Evolutionary conservation across 2,888 invertebrate genomes (phyloP).

Genomic region (Eurytoma californica): DNA sequence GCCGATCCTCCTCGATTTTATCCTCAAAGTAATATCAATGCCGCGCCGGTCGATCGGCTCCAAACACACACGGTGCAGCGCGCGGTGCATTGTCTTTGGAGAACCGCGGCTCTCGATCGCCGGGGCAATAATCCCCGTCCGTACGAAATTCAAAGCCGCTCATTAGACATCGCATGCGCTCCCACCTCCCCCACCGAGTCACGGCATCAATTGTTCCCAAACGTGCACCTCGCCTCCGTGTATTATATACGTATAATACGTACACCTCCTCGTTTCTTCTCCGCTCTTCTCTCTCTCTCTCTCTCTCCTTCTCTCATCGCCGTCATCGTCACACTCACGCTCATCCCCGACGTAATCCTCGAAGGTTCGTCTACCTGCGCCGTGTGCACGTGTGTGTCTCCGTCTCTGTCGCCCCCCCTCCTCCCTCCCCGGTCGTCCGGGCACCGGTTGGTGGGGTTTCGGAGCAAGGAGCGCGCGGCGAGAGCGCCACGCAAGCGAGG

Average conservation of each 20-base stretch:
- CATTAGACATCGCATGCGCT: neutral
- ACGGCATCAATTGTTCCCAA: conserved; percentile 39
- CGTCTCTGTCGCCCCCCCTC: neutral
- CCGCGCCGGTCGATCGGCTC: too few relatives aligned
- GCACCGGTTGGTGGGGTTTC: conserved; percentile 3
- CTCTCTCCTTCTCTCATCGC: neutral
- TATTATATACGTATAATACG: neutral
- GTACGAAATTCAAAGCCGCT: neutral
- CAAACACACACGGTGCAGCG: too few relatives aligned
- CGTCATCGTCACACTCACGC: neutral
- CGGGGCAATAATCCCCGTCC: too few relatives aligned
- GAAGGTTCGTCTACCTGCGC: conserved; percentile 48
- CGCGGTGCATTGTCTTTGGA: too few relatives aligned
- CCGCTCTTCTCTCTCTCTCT: conserved; percentile 8
- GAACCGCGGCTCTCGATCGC: too few relatives aligned
- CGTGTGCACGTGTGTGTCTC: conserved; percentile 37
- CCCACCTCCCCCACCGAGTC: neutral
- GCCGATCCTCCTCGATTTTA: too few relatives aligned
- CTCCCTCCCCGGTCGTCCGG: neutral
- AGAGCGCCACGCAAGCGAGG: conserved; percentile 55
- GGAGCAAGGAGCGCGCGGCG: neutral
- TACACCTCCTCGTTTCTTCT: neutral
- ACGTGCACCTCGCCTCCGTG: neutral
- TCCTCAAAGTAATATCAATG: too few relatives aligned
- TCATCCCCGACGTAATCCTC: conserved; percentile 20